phyloP scores from a whole-genome alignment of 2,113 vertebrate genomes.

The Phrynosoma blainvillii region DNA sequence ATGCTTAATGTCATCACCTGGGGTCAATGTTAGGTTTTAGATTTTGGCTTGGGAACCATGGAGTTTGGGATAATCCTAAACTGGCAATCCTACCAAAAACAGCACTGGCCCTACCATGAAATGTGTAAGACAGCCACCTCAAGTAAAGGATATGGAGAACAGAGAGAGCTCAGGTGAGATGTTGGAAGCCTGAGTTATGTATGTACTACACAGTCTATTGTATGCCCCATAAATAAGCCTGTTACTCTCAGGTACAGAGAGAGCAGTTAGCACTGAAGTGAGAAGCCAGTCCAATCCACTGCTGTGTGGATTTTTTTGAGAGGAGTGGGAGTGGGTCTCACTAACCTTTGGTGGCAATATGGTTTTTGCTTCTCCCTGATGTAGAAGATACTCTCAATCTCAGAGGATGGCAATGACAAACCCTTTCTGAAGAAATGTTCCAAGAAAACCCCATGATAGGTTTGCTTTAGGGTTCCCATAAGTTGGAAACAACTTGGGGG shows the following conservation, averaged over 20 bases:
- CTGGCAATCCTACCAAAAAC: too few relatives aligned
- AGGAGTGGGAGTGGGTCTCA: not conserved
- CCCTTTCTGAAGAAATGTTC: too few relatives aligned
- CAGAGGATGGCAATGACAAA: too few relatives aligned
- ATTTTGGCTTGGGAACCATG: too few relatives aligned
- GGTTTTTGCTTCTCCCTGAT: not conserved
- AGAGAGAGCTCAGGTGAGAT: not conserved
- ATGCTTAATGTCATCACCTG: too few relatives aligned
- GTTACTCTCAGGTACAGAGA: not conserved
- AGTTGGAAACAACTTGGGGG: too few relatives aligned
- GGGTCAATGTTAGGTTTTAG: too few relatives aligned
- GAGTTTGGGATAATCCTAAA: too few relatives aligned
- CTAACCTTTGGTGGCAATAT: too few relatives aligned
- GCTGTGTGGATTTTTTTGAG: not conserved
- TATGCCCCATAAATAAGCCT: not conserved
- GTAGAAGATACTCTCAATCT: not conserved
- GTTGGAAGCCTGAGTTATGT: not conserved
- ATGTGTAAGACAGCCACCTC: not conserved
- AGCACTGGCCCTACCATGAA: not conserved
- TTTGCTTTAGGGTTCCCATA: too few relatives aligned
- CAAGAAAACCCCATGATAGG: too few relatives aligned
- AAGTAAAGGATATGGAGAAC: not conserved
- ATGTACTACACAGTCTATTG: not conserved
- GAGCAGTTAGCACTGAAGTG: not conserved
- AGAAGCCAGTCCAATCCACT: not conserved